These are phyloP conservation scores for Himalopsyche kuldschensis DNA, from an alignment of 2,888 invertebrate species.

Conservation along the genomic window DNA sequence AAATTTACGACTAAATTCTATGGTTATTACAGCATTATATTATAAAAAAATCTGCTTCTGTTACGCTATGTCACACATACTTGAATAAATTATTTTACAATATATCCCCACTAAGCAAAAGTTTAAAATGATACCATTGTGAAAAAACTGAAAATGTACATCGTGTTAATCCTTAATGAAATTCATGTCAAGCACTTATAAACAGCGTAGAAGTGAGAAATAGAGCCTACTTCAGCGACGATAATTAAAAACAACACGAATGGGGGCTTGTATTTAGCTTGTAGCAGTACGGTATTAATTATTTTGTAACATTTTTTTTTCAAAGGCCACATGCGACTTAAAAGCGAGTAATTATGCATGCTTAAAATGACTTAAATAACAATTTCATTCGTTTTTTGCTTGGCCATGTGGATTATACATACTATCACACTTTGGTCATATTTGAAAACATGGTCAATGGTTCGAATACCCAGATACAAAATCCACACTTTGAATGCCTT, in stretches of 20 bases:
- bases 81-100: no score
- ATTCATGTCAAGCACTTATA: not conserved
- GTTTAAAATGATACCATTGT: not conserved
- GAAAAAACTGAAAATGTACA: not conserved
- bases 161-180: not conserved
- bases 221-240: not conserved
- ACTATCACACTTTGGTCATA: no score
- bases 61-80: no score
- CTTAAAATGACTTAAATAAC: not conserved
- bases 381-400: no score
- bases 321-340: not conserved
- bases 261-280: not conserved
- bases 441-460: no score
- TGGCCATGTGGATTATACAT: no score
- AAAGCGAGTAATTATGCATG: not conserved
- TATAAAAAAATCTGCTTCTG: no score
- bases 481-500: no score
- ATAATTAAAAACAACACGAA: conserved; percentile 1
- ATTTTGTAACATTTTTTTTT: not conserved
- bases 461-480: no score
- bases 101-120: not conserved
- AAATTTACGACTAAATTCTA: no score
- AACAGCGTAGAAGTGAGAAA: not conserved
- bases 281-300: not conserved
- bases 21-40: no score